Conservation (phyloP, 2,113 vertebrate species). For the Collichthys lucidus region DNA sequence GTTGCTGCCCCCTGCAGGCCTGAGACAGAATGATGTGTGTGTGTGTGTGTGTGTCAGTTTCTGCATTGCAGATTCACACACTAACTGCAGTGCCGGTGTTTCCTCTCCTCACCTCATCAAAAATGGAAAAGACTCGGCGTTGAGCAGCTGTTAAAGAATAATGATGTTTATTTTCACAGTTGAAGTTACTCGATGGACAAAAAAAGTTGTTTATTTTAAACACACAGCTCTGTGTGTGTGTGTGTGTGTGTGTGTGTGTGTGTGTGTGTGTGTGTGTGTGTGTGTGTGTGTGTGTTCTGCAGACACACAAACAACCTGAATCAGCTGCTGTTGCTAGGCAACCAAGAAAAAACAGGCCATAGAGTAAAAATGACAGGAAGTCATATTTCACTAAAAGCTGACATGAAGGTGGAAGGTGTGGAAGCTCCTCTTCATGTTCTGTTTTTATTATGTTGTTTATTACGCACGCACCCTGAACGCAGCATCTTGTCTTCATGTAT, state of each 20-base stretch:
- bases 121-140: background rate
- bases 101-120: background rate
- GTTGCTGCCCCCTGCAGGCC: too few relatives aligned
- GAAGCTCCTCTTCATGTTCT: too few relatives aligned
- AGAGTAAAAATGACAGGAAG: background rate
- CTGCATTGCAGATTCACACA: background rate
- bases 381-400: background rate
- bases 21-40: too few relatives aligned
- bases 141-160: background rate
- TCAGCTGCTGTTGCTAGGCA: conserved; percentile 24
- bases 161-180: background rate
- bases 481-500: background rate
- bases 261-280: background rate
- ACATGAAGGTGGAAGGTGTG: background rate
- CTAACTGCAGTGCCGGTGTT: background rate
- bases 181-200: background rate
- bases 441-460: too few relatives aligned
- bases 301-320: background rate
- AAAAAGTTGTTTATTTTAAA: background rate
- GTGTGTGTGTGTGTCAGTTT: background rate
- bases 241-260: background rate
- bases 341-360: background rate
- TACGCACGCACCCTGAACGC: background rate
- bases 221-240: background rate
- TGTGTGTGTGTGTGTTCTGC: too few relatives aligned